Percentiles rank a stretch among this genome's conserved stretches.
Evolutionary conservation across 2,113 vertebrate genomes (phyloP).

Genomic region (Rhegmatorhina hoffmannsi): DNA sequence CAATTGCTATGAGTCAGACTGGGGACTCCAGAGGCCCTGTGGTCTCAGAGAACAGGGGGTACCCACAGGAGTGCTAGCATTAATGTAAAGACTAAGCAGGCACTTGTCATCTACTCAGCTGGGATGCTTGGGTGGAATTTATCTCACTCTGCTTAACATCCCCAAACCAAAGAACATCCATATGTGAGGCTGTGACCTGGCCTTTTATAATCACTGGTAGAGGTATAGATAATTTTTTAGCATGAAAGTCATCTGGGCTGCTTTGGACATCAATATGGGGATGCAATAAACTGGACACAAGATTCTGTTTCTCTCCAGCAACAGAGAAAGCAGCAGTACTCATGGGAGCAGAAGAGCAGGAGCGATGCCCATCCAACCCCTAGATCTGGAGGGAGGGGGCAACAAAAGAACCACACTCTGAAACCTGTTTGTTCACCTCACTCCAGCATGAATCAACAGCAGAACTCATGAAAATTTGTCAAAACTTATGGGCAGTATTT

Average conservation of each 20-base stretch:
- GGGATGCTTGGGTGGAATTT: background rate
- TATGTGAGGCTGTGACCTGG: background rate
- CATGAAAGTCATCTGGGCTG: background rate
- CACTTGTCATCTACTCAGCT: background rate
- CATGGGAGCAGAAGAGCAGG: background rate
- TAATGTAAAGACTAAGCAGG: background rate
- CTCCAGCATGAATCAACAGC: background rate
- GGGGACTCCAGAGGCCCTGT: background rate
- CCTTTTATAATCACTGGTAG: background rate
- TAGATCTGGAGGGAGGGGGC: rapidly evolving
- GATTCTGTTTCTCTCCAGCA: background rate
- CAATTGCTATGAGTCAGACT: background rate
- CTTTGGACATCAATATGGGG: background rate
- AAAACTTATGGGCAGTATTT: background rate
- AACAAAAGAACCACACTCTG: background rate
- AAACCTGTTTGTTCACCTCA: background rate
- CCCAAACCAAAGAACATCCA: background rate
- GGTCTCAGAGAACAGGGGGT: background rate
- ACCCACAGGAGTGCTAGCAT: background rate
- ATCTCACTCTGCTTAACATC: background rate
- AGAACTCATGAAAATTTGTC: background rate
- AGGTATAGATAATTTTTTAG: background rate
- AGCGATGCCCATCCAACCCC: background rate
- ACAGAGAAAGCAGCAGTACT: background rate
- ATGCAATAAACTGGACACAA: background rate